phyloP scores from a whole-genome alignment of 2,797 vertebrate species.

The Calcarius lapponicus region DNA sequence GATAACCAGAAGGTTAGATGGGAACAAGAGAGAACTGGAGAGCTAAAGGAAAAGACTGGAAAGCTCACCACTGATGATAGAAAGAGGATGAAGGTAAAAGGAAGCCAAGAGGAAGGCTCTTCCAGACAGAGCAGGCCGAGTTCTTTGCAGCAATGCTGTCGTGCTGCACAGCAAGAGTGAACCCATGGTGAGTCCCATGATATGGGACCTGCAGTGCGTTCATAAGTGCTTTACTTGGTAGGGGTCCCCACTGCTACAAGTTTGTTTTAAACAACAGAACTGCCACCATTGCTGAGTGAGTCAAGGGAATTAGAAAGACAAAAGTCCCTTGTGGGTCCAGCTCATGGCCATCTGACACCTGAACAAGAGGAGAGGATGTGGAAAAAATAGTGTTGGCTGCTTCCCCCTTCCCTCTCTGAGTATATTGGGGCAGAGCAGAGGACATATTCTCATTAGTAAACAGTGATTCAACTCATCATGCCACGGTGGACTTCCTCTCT shows the following conservation, averaged over 20 bases:
- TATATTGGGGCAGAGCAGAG: background rate
- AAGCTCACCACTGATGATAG: background rate
- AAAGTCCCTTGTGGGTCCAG: background rate
- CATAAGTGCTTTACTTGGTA: background rate
- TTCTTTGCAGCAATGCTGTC: background rate
- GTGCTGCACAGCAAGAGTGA: background rate
- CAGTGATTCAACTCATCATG: background rate
- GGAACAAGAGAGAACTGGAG: background rate
- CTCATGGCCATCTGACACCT: background rate
- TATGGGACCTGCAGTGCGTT: background rate
- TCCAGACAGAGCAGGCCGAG: background rate
- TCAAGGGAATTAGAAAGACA: background rate
- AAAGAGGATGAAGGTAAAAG: background rate
- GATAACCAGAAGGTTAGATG: background rate
- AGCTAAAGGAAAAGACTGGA: background rate
- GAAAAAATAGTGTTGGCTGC: background rate
- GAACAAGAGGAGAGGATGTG: background rate
- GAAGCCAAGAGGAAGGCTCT: background rate
- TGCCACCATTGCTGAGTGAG: background rate
- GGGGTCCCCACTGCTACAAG: background rate
- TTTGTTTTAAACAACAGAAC: background rate
- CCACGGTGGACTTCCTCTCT: background rate
- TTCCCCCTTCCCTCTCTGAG: background rate
- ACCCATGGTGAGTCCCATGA: fast-evolving
- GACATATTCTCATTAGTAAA: background rate